Evolutionary conservation across 2,113 vertebrate genomes (phyloP).

Genomic region (Andinoacara biseriatus): DNA sequence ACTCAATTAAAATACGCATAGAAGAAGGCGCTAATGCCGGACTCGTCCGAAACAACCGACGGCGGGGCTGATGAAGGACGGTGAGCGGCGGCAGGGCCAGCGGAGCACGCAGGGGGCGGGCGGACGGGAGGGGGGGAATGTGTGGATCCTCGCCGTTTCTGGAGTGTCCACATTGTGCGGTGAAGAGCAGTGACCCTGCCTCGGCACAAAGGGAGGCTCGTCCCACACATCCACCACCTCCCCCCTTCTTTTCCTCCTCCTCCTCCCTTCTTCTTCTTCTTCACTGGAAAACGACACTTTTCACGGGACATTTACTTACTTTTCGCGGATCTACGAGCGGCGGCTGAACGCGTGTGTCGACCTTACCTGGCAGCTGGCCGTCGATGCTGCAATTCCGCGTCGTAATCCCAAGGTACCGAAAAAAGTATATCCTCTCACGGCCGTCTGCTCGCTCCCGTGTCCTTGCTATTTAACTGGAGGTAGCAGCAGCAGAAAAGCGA

Average conservation of each 20-base stretch:
- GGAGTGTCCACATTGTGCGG: slow-evolving; percentile 68
- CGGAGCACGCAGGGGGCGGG: background rate
- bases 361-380: slow-evolving; percentile 77
- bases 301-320: slow-evolving; percentile 77
- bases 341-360: slow-evolving; percentile 26
- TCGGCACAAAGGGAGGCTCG: slow-evolving; percentile 81
- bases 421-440: slow-evolving; percentile 70
- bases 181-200: slow-evolving; percentile 66
- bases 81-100: slow-evolving; percentile 31
- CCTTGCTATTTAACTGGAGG: slow-evolving; percentile 81
- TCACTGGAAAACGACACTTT: slow-evolving; percentile 73
- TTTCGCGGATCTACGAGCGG: slow-evolving; percentile 44
- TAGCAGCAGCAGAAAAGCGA: slow-evolving; percentile 75
- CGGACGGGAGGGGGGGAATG: background rate
- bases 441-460: slow-evolving; percentile 78
- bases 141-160: slow-evolving; percentile 52
- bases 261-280: slow-evolving; percentile 29
- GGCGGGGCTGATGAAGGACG: slow-evolving; percentile 42
- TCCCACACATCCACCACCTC: slow-evolving; percentile 64
- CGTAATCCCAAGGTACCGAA: slow-evolving; percentile 69
- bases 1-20: slow-evolving; percentile 56
- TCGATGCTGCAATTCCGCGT: slow-evolving; percentile 75
- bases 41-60: slow-evolving; percentile 33
- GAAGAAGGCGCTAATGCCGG: slow-evolving; percentile 50
- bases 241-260: background rate